These are phyloP conservation scores for Pelosia muscerda DNA, from an alignment of 2,888 invertebrate species.

Conservation along the genomic window DNA sequence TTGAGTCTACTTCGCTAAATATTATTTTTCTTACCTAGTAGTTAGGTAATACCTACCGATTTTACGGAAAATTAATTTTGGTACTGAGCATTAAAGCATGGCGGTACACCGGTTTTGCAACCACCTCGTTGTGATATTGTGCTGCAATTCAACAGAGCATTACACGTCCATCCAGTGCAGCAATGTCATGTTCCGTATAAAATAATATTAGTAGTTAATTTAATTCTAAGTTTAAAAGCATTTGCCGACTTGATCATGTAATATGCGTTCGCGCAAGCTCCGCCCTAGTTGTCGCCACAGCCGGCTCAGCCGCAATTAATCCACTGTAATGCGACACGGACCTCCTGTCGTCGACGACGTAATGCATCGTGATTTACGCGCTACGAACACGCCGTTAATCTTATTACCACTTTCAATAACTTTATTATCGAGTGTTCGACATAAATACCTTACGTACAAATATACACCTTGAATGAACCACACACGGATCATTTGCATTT, in stretches of 20 bases:
- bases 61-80: slow-evolving; percentile 85
- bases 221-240: neutral
- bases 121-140: slow-evolving; percentile 71
- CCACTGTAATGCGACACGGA: slow-evolving; percentile 83
- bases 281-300: slow-evolving; percentile 72
- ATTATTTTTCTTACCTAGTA: slow-evolving; percentile 83
- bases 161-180: slow-evolving; percentile 53
- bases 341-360: slow-evolving; percentile 82
- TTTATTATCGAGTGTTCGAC: slow-evolving; percentile 78
- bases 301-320: slow-evolving; percentile 80
- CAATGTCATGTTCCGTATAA: neutral
- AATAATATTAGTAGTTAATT: neutral
- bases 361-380: slow-evolving; percentile 85
- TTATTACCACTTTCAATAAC: slow-evolving; percentile 87
- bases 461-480: slow-evolving; percentile 69
- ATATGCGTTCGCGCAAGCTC: slow-evolving; percentile 62
- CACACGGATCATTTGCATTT: slow-evolving; percentile 66
- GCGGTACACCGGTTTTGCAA: slow-evolving; percentile 51
- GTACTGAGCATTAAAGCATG: slow-evolving; percentile 80
- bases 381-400: slow-evolving; percentile 82
- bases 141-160: slow-evolving; percentile 73
- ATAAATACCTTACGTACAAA: slow-evolving; percentile 65
- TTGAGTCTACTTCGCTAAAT: slow-evolving; percentile 67
- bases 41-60: no score
- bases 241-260: slow-evolving; percentile 29